Conservation (phyloP, 2,888 invertebrate species). For the Drosophila suboccidentalis region DNA sequence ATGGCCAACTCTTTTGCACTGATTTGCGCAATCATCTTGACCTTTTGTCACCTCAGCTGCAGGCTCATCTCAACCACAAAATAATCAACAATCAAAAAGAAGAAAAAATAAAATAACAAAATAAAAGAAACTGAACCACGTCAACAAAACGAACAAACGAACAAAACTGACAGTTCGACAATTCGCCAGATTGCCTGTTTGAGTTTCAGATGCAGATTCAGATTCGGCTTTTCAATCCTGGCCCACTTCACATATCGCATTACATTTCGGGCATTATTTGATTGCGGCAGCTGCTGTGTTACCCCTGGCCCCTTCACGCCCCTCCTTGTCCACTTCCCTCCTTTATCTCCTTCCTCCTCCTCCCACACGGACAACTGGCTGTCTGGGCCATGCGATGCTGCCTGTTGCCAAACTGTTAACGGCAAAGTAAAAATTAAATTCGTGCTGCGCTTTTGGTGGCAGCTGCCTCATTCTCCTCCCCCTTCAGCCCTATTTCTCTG, state of each 20-base stretch:
- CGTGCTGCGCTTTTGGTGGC: slow-evolving; percentile 53
- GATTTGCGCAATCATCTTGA: slow-evolving; percentile 60
- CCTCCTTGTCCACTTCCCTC: not conserved
- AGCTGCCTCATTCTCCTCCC: not conserved
- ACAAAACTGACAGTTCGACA: slow-evolving; percentile 26
- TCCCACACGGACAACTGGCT: slow-evolving; percentile 32
- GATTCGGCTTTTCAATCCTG: slow-evolving; percentile 20
- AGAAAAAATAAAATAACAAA: not conserved
- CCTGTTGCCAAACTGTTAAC: slow-evolving; percentile 46
- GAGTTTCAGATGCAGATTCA: slow-evolving; percentile 1
- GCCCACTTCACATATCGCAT: slow-evolving; percentile 51
- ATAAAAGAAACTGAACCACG: slow-evolving; percentile 30
- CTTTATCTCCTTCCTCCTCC: not conserved
- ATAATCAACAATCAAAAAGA: slow-evolving; percentile 50
- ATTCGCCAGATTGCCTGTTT: slow-evolving; percentile 19
- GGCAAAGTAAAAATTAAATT: slow-evolving; percentile 49
- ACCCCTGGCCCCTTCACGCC: slow-evolving; percentile 6
- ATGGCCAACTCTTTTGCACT: slow-evolving; percentile 34
- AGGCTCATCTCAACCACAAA: slow-evolving; percentile 51
- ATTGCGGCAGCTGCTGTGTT: slow-evolving; percentile 33
- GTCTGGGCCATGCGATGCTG: slow-evolving; percentile 44
- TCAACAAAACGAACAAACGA: slow-evolving; percentile 5
- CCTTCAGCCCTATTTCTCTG: too few relatives aligned
- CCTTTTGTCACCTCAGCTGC: slow-evolving; percentile 47
- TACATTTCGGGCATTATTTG: slow-evolving; percentile 26